These are phyloP conservation scores for Poeciliopsis turneri DNA, from an alignment of 2,797 vertebrate genomes.

Conservation along the genomic window DNA sequence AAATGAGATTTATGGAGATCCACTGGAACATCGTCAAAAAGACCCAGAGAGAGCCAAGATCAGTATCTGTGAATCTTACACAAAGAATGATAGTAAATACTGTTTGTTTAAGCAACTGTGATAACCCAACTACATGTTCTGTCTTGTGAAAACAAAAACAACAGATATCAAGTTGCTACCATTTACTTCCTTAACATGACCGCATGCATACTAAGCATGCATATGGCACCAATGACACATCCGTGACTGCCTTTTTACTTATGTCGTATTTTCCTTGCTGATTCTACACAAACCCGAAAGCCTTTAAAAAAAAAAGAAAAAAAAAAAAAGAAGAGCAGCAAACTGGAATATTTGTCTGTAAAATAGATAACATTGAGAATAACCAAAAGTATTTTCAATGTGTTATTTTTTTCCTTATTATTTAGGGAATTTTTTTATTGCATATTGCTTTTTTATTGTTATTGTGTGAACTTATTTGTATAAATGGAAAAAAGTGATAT, in stretches of 20 bases:
- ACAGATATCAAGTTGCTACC: slow-evolving; percentile 63
- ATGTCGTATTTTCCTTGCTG: slow-evolving; percentile 41
- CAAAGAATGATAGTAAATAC: slow-evolving; percentile 46
- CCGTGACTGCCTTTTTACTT: slow-evolving; percentile 39
- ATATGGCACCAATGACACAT: slow-evolving; percentile 51
- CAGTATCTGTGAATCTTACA: slow-evolving; percentile 43
- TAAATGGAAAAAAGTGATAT: slow-evolving; percentile 68
- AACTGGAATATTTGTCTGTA: slow-evolving; percentile 79
- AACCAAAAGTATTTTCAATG: slow-evolving; percentile 85
- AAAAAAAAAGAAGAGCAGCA: slow-evolving; percentile 33
- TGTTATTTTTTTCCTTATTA: slow-evolving; percentile 87
- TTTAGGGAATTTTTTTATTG: slow-evolving; percentile 83
- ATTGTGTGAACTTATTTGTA: slow-evolving; percentile 76
- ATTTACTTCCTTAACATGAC: slow-evolving; percentile 36
- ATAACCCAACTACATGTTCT: slow-evolving; percentile 59
- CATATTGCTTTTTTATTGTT: slow-evolving; percentile 53
- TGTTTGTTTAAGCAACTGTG: slow-evolving; percentile 38
- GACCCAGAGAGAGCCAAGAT: slow-evolving; percentile 33
- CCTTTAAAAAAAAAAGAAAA: slow-evolving; percentile 22
- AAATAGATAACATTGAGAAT: slow-evolving; percentile 84
- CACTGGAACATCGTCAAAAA: slow-evolving; percentile 29
- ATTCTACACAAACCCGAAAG: slow-evolving; percentile 21
- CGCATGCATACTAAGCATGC: slow-evolving; percentile 27
- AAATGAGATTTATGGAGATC: slow-evolving; percentile 21
- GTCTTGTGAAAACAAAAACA: slow-evolving; percentile 59